phyloP scores from a whole-genome alignment of 2,888 invertebrate species.

The Cheilosia impressa region DNA sequence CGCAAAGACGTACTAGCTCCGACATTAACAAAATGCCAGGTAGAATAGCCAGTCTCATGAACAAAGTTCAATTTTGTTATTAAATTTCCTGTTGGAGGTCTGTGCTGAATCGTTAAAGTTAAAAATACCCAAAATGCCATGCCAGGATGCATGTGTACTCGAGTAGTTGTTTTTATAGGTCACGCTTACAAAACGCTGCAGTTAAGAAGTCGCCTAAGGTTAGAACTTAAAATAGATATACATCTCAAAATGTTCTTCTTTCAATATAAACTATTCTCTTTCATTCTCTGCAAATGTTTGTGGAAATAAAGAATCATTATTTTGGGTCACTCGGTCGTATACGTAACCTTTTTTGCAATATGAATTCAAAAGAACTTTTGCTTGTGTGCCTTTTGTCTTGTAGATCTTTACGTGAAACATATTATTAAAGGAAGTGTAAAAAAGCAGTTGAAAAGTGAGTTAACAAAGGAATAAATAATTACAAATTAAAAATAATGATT shows the following conservation, averaged over 20 bases:
- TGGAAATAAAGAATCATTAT: constrained; percentile 31
- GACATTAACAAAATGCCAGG: constrained; percentile 54
- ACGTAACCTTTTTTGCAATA: constrained; percentile 43
- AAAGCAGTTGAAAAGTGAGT: neutral
- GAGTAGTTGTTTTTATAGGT: constrained; percentile 42
- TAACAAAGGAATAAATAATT: constrained; percentile 21
- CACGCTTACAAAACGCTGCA: constrained; percentile 41
- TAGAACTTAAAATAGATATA: constrained; percentile 41
- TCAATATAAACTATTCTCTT: constrained; percentile 29
- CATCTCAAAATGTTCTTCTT: constrained; percentile 4
- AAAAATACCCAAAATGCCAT: constrained; percentile 44
- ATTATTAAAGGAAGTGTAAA: constrained; percentile 26
- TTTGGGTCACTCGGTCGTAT: constrained; percentile 64
- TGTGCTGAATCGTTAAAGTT: constrained; percentile 52
- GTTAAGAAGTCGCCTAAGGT: constrained; percentile 46
- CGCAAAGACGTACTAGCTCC: constrained; percentile 27
- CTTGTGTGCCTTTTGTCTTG: constrained; percentile 3
- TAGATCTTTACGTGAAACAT: constrained; percentile 32
- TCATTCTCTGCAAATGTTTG: constrained; percentile 57
- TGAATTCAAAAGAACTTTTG: constrained; percentile 3
- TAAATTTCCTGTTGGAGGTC: constrained; percentile 41
- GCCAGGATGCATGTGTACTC: constrained; percentile 20
- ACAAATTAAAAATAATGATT: constrained; percentile 26
- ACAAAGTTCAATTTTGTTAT: constrained; percentile 62
- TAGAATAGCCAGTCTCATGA: constrained; percentile 27